A percentile compares a stretch with the other conserved stretches of the same genome.
Evolutionary conservation across 2,113 vertebrate genomes (phyloP).

Genomic region (Globicephala melas): DNA sequence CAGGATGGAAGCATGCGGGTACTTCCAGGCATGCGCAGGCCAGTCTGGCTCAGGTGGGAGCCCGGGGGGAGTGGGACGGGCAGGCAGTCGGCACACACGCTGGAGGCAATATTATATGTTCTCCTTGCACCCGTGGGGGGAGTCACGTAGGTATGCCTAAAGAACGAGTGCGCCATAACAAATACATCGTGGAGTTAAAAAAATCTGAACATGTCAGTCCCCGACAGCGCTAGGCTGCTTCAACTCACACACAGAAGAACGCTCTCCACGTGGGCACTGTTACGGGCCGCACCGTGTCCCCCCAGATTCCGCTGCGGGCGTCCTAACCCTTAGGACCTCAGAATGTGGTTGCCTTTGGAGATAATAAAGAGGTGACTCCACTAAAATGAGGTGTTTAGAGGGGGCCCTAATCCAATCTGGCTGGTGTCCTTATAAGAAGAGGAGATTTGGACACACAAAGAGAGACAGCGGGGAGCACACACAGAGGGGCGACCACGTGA

Average conservation of each 20-base stretch:
- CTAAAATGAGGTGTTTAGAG: neutral
- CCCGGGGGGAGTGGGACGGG: rapidly evolving
- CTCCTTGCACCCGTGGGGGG: neutral
- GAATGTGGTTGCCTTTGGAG: neutral
- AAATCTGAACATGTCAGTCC: neutral
- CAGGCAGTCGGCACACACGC: rapidly evolving
- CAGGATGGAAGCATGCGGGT: neutral
- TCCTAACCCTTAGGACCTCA: neutral
- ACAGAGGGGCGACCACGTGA: neutral
- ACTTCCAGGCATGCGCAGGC: neutral
- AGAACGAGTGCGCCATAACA: rapidly evolving
- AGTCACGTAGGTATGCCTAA: rapidly evolving
- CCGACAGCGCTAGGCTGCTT: rapidly evolving
- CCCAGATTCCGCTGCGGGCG: neutral
- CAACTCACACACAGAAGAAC: rapidly evolving
- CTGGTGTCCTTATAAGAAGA: neutral
- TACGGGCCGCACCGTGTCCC: rapidly evolving
- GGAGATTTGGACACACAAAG: neutral
- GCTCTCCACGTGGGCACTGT: rapidly evolving
- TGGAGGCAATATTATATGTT: rapidly evolving
- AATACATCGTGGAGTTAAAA: neutral
- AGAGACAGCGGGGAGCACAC: rapidly evolving
- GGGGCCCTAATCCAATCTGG: rapidly evolving
- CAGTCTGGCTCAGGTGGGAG: neutral
- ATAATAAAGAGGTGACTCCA: neutral